These are phyloP conservation scores for Physella acuta DNA, from an alignment of 1,140 invertebrate species.

Conservation along the genomic window DNA sequence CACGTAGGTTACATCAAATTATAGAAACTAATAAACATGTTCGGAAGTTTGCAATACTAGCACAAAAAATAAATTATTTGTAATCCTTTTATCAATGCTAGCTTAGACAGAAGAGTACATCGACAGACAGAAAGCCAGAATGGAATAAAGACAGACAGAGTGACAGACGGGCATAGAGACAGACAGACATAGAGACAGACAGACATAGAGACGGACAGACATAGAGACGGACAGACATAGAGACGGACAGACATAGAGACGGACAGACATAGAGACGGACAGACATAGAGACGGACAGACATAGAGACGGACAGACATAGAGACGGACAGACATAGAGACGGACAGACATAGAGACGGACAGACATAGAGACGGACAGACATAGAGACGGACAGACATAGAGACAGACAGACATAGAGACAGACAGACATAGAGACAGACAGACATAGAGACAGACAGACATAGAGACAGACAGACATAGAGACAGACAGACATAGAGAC, in stretches of 20 bases:
- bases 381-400: too few species aligned
- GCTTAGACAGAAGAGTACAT: constrained; percentile 2
- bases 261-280: neutral
- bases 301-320: neutral
- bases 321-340: too few species aligned
- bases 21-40: too few species aligned
- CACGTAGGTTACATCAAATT: too few species aligned
- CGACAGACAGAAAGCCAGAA: neutral
- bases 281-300: neutral
- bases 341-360: too few species aligned
- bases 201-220: neutral
- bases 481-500: too few species aligned
- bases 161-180: neutral
- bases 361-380: too few species aligned
- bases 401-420: too few species aligned
- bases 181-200: neutral
- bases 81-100: neutral
- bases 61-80: neutral
- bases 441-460: too few species aligned
- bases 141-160: neutral
- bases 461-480: too few species aligned
- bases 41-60: too few species aligned
- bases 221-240: neutral
- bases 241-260: neutral
- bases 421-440: too few species aligned